These are phyloP conservation scores for Steinernema feltiae DNA, from an alignment of 1,140 invertebrate species.

Conservation along the genomic window DNA sequence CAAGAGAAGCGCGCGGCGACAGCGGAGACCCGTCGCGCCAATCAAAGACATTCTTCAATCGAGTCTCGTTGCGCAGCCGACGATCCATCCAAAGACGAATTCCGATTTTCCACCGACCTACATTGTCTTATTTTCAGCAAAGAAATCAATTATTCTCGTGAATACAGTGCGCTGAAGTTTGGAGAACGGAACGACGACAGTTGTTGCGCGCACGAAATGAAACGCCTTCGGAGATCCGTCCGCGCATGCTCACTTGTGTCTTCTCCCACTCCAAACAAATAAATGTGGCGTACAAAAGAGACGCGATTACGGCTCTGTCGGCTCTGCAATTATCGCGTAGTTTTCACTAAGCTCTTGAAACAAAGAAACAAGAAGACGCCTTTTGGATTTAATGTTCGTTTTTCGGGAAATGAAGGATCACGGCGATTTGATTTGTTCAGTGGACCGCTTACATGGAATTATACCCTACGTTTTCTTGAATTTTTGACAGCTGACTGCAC, in stretches of 20 bases:
- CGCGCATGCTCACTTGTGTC: neutral
- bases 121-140: conserved; percentile 12
- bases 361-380: too few species aligned
- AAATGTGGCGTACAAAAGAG: neutral
- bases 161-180: neutral
- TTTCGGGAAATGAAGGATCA: too few species aligned
- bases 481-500: too few species aligned
- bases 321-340: neutral
- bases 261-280: neutral
- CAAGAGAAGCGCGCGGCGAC: neutral
- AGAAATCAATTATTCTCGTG: conserved; percentile 12
- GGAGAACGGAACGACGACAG: neutral
- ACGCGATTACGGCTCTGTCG: neutral
- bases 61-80: neutral
- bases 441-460: too few species aligned
- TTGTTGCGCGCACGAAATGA: conserved; percentile 13
- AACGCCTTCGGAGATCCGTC: conserved; percentile 1
- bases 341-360: neutral
- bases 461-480: too few species aligned
- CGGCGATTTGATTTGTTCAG: too few species aligned
- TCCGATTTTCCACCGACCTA: conserved; percentile 10
- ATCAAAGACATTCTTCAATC: neutral
- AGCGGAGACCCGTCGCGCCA: neutral
- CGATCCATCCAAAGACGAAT: conserved; percentile 5
- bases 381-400: too few species aligned